Base-by-base conservation (phyloP, 2,888 invertebrate genomes). In the Scaptomyza cyrtandrae region DNA sequence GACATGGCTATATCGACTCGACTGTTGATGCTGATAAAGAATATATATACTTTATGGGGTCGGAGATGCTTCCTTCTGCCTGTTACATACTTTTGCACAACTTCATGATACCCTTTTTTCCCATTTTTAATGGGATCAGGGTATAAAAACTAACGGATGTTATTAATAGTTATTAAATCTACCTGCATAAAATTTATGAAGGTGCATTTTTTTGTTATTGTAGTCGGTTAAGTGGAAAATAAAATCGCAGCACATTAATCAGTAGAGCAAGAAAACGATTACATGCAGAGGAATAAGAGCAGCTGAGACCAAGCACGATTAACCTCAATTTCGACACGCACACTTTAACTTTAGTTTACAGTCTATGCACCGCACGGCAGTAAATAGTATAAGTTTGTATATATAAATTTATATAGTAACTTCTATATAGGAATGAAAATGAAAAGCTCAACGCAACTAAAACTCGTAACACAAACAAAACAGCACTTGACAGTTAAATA, bases 301-400 rank as follows among this genome's bases (percentile, higher is more conserved):
- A 29, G 48, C 43, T 19, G 44, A 35, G 31, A 11, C 2, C 14
- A 16, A 59, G 53, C 39, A 44, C 73, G 44, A 77, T 52, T 74
- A 75, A 77, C 71, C 76, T 77, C 48, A 48, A 77, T 76, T 63
- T 61, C n/a, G 24, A 61, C 73, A 76, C 77, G 78, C 70, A 67
- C 59, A 41, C 54, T 37, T 45, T 41, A 54, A 46, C 48, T 58
- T 27, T 24, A 58, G 16, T 33, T 55, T 24, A 19, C 31, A 39
- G 29, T 29, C 24, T 29, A 16, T 49, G 56, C 29, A 14, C 11
- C 39, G 29, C 16, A 11, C 9, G 50, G 39, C 56, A 45, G 69
- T 65, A 71, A 78, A 78, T 74, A 41, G 16, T 10, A 69, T 55
- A 67, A 65, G 56, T 65, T 58, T 68, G 73, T 84, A 13, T 43